Conservation (phyloP, 1,140 invertebrate genomes). For the Scaptomyza montana region DNA sequence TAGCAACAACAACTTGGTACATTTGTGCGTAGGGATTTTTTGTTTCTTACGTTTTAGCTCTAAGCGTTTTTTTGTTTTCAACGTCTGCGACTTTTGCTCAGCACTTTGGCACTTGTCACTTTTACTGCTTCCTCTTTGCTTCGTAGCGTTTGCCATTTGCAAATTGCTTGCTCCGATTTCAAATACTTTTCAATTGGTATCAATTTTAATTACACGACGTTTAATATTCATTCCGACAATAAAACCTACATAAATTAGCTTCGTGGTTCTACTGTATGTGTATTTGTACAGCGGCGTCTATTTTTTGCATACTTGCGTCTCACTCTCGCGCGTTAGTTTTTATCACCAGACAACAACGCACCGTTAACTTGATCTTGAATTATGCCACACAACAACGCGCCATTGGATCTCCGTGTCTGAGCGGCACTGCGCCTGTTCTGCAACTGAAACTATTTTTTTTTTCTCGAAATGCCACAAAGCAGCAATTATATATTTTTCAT, state of each 20-base stretch:
- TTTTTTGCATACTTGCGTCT: slow-evolving; percentile 46
- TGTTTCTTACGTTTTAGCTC: slow-evolving; percentile 61
- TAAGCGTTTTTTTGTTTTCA: slow-evolving; percentile 28
- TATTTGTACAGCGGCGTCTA: slow-evolving; percentile 40
- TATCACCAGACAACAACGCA: slow-evolving; percentile 45
- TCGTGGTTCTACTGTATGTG: slow-evolving; percentile 5
- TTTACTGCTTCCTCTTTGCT: slow-evolving; percentile 39
- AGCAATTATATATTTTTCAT: slow-evolving; percentile 74
- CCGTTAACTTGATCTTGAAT: slow-evolving; percentile 76
- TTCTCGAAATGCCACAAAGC: slow-evolving; percentile 43
- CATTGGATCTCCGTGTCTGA: slow-evolving; percentile 29
- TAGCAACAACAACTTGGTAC: slow-evolving; percentile 18
- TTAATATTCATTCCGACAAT: slow-evolving; percentile 54
- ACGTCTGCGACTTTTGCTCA: slow-evolving; percentile 11
- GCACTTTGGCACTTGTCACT: slow-evolving; percentile 37
- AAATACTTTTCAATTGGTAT: slow-evolving; percentile 59
- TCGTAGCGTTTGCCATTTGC: slow-evolving; percentile 29
- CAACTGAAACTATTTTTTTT: slow-evolving; percentile 65
- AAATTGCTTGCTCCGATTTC: slow-evolving; percentile 37
- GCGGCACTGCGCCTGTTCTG: slow-evolving; percentile 51
- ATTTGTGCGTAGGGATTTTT: slow-evolving; percentile 38
- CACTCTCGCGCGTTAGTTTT: slow-evolving; percentile 46
- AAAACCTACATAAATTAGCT: slow-evolving; percentile 30
- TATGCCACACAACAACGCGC: slow-evolving; percentile 15
- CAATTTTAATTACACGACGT: slow-evolving; percentile 50